phyloP scores from a whole-genome alignment of 2,113 vertebrate genomes.

The Otolemur garnettii region DNA sequence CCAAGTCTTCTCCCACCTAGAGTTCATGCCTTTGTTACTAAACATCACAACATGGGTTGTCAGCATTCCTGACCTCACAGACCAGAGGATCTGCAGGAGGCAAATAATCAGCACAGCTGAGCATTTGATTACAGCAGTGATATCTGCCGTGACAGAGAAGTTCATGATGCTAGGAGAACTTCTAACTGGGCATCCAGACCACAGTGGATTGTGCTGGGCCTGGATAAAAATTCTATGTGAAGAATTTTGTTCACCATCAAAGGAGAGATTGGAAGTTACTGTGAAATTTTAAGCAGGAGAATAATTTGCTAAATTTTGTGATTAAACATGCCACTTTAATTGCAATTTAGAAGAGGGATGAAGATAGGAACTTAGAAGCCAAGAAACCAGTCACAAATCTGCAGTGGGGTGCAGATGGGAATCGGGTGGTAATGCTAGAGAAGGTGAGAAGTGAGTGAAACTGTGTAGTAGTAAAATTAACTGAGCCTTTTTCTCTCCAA shows the following conservation, averaged over 20 bases:
- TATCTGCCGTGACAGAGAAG: not conserved
- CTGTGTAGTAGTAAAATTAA: not conserved
- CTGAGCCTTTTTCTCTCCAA: not conserved
- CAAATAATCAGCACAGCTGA: not conserved
- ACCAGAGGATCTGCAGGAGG: not conserved
- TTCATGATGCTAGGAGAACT: not conserved
- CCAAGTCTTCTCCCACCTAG: not conserved
- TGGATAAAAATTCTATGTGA: not conserved
- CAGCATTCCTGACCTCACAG: not conserved
- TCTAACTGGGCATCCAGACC: not conserved
- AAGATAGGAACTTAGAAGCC: not conserved
- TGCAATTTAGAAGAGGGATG: not conserved
- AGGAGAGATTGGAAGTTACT: not conserved
- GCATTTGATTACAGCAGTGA: not conserved
- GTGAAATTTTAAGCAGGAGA: not conserved
- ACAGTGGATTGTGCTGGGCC: not conserved
- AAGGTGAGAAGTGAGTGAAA: not conserved
- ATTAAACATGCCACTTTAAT: not conserved
- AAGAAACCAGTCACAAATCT: not conserved
- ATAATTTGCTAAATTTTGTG: not conserved
- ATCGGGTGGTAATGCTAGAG: too few relatives aligned
- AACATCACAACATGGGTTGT: fast-evolving
- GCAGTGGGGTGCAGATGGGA: not conserved
- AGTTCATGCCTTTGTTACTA: not conserved
- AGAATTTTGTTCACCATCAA: not conserved